A percentile compares a stretch with the other conserved stretches of the same genome.
Evolutionary conservation across 2,888 invertebrate genomes (phyloP).

Genomic region (Lysandra bellargus): DNA sequence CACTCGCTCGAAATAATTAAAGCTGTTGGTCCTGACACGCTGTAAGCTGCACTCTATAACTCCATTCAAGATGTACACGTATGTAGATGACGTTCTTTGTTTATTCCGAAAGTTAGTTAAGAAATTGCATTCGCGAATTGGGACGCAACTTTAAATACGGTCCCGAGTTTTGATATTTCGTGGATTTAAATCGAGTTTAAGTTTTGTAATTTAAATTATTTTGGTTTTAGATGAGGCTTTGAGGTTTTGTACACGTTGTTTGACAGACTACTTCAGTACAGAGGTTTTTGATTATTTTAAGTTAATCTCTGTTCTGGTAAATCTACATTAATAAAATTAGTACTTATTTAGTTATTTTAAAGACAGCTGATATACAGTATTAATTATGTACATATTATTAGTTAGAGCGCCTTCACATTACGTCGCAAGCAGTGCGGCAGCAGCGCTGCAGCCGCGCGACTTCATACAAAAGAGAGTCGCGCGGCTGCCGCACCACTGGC

Average conservation of each 20-base stretch:
- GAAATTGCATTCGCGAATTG: slow-evolving; percentile 21
- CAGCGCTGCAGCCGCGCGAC: no score
- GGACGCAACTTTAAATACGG: not conserved
- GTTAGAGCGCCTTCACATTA: no score
- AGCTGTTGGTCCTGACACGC: slow-evolving; percentile 40
- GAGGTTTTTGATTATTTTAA: no score
- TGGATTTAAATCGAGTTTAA: not conserved
- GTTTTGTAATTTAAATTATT: not conserved
- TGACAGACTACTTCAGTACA: not conserved
- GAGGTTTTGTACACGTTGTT: not conserved
- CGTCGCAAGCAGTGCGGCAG: no score
- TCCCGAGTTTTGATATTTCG: slow-evolving; percentile 1
- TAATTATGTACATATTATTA: no score
- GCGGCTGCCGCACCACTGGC: no score
- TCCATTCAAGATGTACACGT: slow-evolving; percentile 23
- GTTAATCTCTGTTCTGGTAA: no score
- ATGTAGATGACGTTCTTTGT: slow-evolving; percentile 27
- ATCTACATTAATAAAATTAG: no score
- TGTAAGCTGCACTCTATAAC: slow-evolving; percentile 35
- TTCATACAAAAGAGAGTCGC: no score
- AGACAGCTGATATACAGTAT: no score
- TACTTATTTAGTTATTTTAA: no score
- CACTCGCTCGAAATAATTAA: slow-evolving; percentile 44
- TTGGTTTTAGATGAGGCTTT: not conserved
- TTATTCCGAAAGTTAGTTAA: slow-evolving; percentile 24